These are phyloP conservation scores for Hedya salicella DNA, from an alignment of 2,888 invertebrate species.

Conservation along the genomic window DNA sequence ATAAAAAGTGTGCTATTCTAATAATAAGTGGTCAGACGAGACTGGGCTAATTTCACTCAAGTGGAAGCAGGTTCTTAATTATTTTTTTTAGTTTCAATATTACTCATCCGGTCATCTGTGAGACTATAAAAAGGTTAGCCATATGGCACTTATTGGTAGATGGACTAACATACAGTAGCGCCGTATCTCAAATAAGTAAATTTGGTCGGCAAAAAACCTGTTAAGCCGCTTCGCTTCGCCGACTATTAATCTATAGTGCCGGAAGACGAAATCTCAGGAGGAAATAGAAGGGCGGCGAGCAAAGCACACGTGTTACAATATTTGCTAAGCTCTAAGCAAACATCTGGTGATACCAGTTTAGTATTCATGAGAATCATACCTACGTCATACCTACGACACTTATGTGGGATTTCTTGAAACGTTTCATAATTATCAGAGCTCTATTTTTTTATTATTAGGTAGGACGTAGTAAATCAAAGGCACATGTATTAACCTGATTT, in stretches of 20 bases:
- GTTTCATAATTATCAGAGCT: conserved; percentile 47
- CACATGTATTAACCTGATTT: conserved; percentile 54
- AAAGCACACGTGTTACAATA: conserved; percentile 84
- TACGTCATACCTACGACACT: conserved; percentile 46
- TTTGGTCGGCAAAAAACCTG: conserved; percentile 68
- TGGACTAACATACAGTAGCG: conserved; percentile 64
- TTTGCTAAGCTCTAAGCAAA: conserved; percentile 79
- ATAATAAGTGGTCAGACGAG: conserved; percentile 65
- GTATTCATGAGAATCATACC: conserved; percentile 49
- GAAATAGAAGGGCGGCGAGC: conserved; percentile 79
- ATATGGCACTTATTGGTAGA: conserved; percentile 65
- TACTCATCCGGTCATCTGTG: conserved; percentile 66
- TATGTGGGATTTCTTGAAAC: conserved; percentile 46
- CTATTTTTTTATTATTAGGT: conserved; percentile 7
- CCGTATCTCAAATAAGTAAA: conserved; percentile 64
- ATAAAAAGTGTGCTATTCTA: conserved; percentile 75
- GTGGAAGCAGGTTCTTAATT: conserved; percentile 65
- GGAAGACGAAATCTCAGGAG: conserved; percentile 84
- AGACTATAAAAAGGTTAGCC: conserved; percentile 57
- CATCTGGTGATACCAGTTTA: conserved; percentile 73
- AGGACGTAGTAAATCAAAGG: conserved; percentile 19
- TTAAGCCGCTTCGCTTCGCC: conserved; percentile 56
- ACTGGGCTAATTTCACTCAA: conserved; percentile 59
- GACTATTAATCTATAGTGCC: conserved; percentile 80
- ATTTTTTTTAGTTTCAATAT: conserved; percentile 58